A percentile compares a stretch with the other conserved stretches of the same genome.
phyloP scores from a whole-genome alignment of 2,797 vertebrate genomes.

The Phrynocephalus vlangalii region DNA sequence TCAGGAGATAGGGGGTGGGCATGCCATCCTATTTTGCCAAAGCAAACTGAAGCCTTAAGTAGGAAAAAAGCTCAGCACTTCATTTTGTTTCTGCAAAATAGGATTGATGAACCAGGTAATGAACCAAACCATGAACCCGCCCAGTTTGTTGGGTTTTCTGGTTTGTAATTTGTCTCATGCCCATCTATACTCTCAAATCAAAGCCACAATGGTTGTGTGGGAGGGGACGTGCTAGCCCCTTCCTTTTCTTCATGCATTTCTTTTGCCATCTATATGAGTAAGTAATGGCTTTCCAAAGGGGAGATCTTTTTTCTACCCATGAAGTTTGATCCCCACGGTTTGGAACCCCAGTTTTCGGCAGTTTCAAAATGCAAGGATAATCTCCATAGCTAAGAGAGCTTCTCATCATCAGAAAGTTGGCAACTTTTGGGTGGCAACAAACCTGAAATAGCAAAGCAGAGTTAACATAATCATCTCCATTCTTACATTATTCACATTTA shows the following conservation, averaged over 20 bases:
- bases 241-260: not conserved
- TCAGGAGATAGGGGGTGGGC: too few relatives aligned
- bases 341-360: not conserved
- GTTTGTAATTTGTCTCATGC: too few relatives aligned
- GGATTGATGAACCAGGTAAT: too few relatives aligned
- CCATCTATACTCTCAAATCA: not conserved
- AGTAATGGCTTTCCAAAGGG: not conserved
- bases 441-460: not conserved
- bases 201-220: not conserved
- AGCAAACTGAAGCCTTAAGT: too few relatives aligned
- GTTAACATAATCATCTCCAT: not conserved
- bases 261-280: not conserved
- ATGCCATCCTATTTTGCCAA: too few relatives aligned
- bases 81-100: too few relatives aligned
- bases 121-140: too few relatives aligned
- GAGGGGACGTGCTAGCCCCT: too few relatives aligned
- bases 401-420: not conserved
- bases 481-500: not conserved
- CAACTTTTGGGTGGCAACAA: not conserved
- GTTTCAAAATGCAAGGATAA: not conserved
- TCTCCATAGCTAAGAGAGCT: not conserved
- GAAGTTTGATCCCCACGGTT: not conserved
- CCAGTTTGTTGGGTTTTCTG: too few relatives aligned
- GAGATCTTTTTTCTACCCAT: not conserved
- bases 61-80: too few relatives aligned